Evolutionary conservation across 2,113 vertebrate species (phyloP).

Genomic region (Tursiops truncatus): DNA sequence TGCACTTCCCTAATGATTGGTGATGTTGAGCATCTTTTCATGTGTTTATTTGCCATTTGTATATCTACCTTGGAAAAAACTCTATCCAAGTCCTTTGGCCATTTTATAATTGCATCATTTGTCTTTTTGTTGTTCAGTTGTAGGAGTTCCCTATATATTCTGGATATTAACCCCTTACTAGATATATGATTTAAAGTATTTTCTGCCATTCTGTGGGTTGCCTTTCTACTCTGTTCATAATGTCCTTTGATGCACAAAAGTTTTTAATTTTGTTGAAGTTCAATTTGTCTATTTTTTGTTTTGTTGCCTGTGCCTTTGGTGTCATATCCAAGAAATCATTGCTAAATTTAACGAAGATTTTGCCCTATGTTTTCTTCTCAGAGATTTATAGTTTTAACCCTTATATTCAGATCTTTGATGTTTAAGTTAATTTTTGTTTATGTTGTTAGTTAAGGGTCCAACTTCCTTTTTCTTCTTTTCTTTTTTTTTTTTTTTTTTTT

Average conservation of each 20-base stretch:
- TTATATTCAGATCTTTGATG: background rate
- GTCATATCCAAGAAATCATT: background rate
- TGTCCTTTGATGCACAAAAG: background rate
- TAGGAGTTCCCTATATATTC: background rate
- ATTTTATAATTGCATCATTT: background rate
- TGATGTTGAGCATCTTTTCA: no score
- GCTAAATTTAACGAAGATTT: background rate
- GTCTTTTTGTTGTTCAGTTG: background rate
- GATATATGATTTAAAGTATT: background rate
- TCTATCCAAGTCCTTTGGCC: background rate
- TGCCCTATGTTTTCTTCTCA: background rate
- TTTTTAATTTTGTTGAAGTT: background rate
- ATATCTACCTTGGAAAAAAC: background rate
- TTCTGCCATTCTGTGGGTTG: background rate
- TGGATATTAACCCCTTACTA: background rate
- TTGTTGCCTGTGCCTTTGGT: background rate
- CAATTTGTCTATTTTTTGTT: background rate
- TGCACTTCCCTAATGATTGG: no score
- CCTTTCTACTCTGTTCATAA: background rate
- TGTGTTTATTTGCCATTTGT: background rate
- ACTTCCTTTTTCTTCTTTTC: no score
- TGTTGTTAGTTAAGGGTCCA: background rate
- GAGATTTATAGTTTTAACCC: background rate
- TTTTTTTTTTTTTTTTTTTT: no score
- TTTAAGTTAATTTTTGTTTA: background rate